Evolutionary conservation across 2,888 invertebrate genomes (phyloP), one percentile per base, ranked within the genome.

Genomic region (Pammene fasciana): DNA sequence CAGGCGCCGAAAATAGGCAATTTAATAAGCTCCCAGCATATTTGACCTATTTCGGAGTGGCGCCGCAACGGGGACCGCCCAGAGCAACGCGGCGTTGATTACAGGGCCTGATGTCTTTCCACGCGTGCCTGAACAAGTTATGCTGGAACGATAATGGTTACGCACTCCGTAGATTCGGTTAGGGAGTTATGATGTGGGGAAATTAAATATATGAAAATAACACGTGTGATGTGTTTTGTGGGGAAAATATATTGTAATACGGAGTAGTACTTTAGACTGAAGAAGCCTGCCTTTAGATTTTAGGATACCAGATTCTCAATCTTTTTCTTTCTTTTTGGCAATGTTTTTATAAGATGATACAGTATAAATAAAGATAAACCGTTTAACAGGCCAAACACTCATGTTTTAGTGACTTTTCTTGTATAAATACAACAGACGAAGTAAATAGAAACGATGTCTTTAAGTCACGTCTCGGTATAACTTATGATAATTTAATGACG

Each of bases 11-110:
- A 65, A 70, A 70, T 70, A 70, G 65, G 65, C 38, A 70, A 65
- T 60, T 70, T 70, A 70, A 65, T 65, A 65, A 65, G 55, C 64
- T 38, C 18, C 41, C 52, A 38, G 50, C 68, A 68, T 68, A 65
- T 55, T 60, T 70, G 70, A 70, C 70, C 70, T 70, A 70, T 70
- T 70, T 70, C 70, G 41, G 48, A n/a, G n/a, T 48, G 65, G 54
- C 65, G 59, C 64, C 65, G 48, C 52, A 7, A 10, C 52, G 13
- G 59, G 57, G 57, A 50, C 59, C 59, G 54, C 68, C 50, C 18
- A n/a, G 34, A 57, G 59, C 52, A 57, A 60, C 60, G 26, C 65
- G 14, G 26, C 48, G 70, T 60, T 68, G 60, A 65, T 65, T 70
- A 55, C 54, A 16, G 46, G 14, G 26, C 59, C 54, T 60, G 59